Evolutionary conservation across 2,113 vertebrate species (phyloP).

Genomic region (Tychaedon coryphoeus): DNA sequence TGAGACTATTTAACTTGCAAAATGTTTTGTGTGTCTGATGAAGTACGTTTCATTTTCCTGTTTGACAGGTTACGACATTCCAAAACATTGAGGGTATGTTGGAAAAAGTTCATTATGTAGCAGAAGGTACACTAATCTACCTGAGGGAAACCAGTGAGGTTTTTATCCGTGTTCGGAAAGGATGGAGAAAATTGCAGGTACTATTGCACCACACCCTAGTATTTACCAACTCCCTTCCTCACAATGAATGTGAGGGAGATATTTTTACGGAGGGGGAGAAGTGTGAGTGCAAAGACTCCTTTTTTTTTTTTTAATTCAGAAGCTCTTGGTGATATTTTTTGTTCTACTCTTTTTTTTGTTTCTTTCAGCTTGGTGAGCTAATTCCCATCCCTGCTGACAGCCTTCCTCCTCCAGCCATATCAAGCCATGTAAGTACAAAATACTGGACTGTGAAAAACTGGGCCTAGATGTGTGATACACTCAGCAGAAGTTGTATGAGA

Average conservation of each 20-base stretch:
- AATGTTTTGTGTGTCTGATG: not conserved
- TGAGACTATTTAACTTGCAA: not conserved
- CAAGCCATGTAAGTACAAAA: slow-evolving; percentile 72
- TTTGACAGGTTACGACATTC: slow-evolving; percentile 78
- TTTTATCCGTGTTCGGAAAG: slow-evolving; percentile 86
- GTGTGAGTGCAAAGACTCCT: not conserved
- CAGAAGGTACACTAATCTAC: slow-evolving; percentile 83
- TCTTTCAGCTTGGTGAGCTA: slow-evolving; percentile 85
- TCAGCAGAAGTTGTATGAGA: not conserved
- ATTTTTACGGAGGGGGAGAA: not conserved
- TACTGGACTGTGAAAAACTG: not conserved
- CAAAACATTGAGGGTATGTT: slow-evolving; percentile 80
- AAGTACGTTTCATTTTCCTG: not conserved
- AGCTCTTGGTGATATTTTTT: not conserved
- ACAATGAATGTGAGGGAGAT: not conserved
- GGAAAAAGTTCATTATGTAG: slow-evolving; percentile 76
- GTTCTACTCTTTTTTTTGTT: not conserved
- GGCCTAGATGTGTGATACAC: not conserved
- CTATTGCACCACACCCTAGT: not conserved
- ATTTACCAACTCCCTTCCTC: not conserved
- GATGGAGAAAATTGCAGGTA: slow-evolving; percentile 95
- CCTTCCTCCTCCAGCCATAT: slow-evolving; percentile 73
- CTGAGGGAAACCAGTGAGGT: slow-evolving; percentile 81
- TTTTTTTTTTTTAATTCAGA: not conserved
- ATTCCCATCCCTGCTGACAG: slow-evolving; percentile 81